Percentiles rank a stretch among this genome's conserved stretches.
Conservation (phyloP, 1,140 invertebrate species). For the Saccostrea echinata region DNA sequence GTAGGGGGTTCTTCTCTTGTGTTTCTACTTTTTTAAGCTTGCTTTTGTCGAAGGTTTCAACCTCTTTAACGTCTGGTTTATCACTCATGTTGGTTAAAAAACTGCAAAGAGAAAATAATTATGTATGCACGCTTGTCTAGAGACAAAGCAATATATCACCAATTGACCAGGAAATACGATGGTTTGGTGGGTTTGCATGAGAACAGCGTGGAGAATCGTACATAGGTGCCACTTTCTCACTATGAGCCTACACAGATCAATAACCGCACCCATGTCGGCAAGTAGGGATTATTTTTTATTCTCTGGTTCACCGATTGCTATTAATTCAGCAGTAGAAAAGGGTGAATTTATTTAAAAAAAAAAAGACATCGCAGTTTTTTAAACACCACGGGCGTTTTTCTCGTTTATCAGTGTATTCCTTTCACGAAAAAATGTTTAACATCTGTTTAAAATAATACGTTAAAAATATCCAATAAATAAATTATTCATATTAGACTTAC, state of each 20-base stretch:
- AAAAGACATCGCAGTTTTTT: too few species aligned
- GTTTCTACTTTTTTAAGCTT: conserved; percentile 94
- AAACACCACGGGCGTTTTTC: not conserved
- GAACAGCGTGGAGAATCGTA: not conserved
- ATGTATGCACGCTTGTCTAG: not conserved
- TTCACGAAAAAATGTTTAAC: not conserved
- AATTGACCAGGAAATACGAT: not conserved
- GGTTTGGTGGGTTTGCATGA: not conserved
- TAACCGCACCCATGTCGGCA: conserved; percentile 9
- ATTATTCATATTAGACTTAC: not conserved
- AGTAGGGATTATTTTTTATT: too few species aligned
- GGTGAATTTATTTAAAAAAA: too few species aligned
- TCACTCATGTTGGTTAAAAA: conserved; percentile 67
- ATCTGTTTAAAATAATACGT: not conserved
- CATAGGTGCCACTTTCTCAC: not conserved
- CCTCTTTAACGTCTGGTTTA: conserved; percentile 74
- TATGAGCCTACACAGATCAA: not conserved
- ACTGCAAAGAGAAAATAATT: conserved; percentile 51
- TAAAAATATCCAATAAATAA: not conserved
- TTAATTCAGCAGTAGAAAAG: too few species aligned
- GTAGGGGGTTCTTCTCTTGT: conserved; percentile 94
- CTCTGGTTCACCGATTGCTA: too few species aligned
- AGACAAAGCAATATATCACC: not conserved
- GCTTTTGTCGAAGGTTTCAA: conserved; percentile 76
- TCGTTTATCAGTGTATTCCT: not conserved